Base-by-base conservation (phyloP, 2,113 vertebrate genomes). In the Chrysochloris asiatica region DNA sequence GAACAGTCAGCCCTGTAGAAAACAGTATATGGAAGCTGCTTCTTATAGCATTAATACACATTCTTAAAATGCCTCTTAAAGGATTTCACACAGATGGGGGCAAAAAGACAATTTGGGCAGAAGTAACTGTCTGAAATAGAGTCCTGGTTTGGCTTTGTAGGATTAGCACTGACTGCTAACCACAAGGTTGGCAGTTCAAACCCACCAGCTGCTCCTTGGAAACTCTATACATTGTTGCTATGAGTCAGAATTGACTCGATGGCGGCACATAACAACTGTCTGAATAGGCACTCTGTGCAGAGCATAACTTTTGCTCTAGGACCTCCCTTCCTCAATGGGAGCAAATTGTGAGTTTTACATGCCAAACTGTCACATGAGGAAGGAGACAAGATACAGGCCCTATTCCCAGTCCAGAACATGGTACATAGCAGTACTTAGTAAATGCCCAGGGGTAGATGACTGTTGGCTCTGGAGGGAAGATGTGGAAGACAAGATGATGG, bases 21-120 rank as follows among this genome's bases (percentile, higher is more conserved):
- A 48, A 61, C 48, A 84, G 43, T n/a, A 67, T 13, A 33, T 52
- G 24, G 16, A 33, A 21, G 1, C 28, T 80, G 7, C 41, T 89
- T 86, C 67, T 76, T 80, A 69, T 4, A 78, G 21, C 1, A 22
- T 63, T 86, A 67, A 65, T 16, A n/a, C n/a, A n/a, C n/a, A n/a
- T n/a, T n/a, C n/a, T n/a, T n/a, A n/a, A n/a, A n/a, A n/a, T n/a
- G n/a, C n/a, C n/a, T n/a, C n/a, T n/a, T n/a, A n/a, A n/a, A 61
- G 88, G 52, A 21, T 69, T 28, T 33, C 65, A 89, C 63, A 73
- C 10, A 82, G 72, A 17, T 59, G 71, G 61, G 11, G 78, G 8
- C 43, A 78, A 61, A 92, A 91, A 75, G 77, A 28, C 33, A 43
- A 33, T 73, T 78, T 91, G 84, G 71, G 63, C 12, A 79, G 54